Base-by-base conservation (phyloP, 2,797 vertebrate genomes). In the Rhinichthys osculus region DNA sequence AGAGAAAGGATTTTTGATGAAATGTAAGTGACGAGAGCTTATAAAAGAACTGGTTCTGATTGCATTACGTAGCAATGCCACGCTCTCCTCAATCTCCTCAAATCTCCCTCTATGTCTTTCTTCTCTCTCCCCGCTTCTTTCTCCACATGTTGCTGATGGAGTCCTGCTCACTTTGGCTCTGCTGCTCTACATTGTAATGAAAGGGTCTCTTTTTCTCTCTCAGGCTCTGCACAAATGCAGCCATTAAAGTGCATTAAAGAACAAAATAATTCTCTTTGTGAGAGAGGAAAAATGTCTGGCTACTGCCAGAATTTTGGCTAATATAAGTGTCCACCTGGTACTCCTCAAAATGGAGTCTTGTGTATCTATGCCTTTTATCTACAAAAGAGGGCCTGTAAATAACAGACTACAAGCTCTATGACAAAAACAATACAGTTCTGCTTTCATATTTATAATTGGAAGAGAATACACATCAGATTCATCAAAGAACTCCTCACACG, bases 181-280 rank as follows among this genome's bases (percentile, higher is more conserved):
- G 59, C 83, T 81, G 80, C 73, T 88, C 89, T 85, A 91, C 92
- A 94, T 93, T 92, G 85, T 90, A 95, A 95, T 94, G 92, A 93
- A 92, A 93, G 89, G 87, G 89, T 92, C 83, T 85, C 89, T 70
- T 57, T 79, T 79, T 69, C 77, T 35, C 64, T 88, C 91, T 83
- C 87, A 91, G 92, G 81, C 89, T 88, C 73, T 52, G 85, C 77
- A 92, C 92, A 94, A 93, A 92, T 88, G 91, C 89, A 81, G 88
- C 92, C 91, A 94, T 94, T 94, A 94, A 95, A 94, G 91, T 93
- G 93, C 91, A 95, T 94, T 95, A 94, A 95, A 93, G 92, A 90
- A 94, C 92, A 94, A 94, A 93, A 94, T 92, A 88, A 79, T 78
- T 78, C 57, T 62, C 82, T 87, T 87, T 78, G 82, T 74, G 71